Evolutionary conservation across 2,113 vertebrate species (phyloP).

Genomic region (Amia ocellicauda): DNA sequence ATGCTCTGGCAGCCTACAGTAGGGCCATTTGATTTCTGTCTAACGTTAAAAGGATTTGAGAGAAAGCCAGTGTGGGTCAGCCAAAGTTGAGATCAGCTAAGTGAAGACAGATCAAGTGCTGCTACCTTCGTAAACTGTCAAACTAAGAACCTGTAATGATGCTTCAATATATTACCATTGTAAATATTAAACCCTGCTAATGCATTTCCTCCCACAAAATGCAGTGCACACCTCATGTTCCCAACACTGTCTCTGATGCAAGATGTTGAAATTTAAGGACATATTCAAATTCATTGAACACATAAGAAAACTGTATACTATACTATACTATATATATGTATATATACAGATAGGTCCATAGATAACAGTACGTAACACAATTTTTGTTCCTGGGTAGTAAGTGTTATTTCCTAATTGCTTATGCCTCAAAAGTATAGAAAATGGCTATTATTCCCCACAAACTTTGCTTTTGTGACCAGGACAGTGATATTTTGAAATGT

Average conservation of each 20-base stretch:
- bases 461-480: too few species aligned
- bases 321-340: too few species aligned
- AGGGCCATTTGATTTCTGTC: not conserved
- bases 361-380: too few species aligned
- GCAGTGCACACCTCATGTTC: not conserved
- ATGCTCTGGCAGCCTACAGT: not conserved
- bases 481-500: too few species aligned
- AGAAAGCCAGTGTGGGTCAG: not conserved
- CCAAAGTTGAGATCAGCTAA: not conserved
- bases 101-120: not conserved
- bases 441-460: too few species aligned
- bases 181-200: not conserved
- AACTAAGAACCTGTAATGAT: constrained; percentile 5
- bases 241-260: not conserved
- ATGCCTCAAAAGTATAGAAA: too few species aligned
- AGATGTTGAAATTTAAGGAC: not conserved
- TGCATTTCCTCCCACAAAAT: not conserved
- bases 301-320: too few species aligned
- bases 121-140: not conserved
- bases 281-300: too few species aligned
- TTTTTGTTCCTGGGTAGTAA: too few species aligned
- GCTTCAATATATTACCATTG: not conserved
- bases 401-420: too few species aligned
- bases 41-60: not conserved
- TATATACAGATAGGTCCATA: too few species aligned